Evolutionary conservation across 2,797 vertebrate species (phyloP).

Genomic region (Chloroceryle inda): DNA sequence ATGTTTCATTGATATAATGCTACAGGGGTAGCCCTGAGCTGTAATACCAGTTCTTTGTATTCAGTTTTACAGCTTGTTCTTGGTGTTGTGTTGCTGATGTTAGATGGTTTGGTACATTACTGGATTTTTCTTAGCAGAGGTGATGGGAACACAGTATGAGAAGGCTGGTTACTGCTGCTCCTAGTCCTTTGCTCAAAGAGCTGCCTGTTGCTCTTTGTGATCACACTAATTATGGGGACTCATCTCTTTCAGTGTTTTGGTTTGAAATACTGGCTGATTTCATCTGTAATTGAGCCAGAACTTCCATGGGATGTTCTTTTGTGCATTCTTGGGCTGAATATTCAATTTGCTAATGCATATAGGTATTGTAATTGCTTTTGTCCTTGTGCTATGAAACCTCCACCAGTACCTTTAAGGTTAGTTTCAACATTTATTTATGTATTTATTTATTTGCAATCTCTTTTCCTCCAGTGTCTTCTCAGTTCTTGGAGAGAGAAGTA

Average conservation of each 20-base stretch:
- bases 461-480: neutral
- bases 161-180: neutral
- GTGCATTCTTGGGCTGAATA: neutral
- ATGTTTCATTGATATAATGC: accelerated
- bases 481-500: neutral
- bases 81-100: accelerated
- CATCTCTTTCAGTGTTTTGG: neutral
- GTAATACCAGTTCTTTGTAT: neutral
- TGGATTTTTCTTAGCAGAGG: neutral
- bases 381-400: neutral
- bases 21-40: neutral
- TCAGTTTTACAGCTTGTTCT: neutral
- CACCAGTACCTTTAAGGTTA: neutral
- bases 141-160: neutral
- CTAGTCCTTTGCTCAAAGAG: neutral
- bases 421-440: neutral
- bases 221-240: neutral
- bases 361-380: neutral
- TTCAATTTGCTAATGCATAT: neutral
- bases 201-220: neutral
- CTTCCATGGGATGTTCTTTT: neutral
- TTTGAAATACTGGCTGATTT: neutral
- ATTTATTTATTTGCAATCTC: neutral
- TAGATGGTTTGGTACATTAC: accelerated
- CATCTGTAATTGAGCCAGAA: neutral